Base-by-base conservation (phyloP, 2,888 invertebrate species). In the Lordiphosa fenestrarum region DNA sequence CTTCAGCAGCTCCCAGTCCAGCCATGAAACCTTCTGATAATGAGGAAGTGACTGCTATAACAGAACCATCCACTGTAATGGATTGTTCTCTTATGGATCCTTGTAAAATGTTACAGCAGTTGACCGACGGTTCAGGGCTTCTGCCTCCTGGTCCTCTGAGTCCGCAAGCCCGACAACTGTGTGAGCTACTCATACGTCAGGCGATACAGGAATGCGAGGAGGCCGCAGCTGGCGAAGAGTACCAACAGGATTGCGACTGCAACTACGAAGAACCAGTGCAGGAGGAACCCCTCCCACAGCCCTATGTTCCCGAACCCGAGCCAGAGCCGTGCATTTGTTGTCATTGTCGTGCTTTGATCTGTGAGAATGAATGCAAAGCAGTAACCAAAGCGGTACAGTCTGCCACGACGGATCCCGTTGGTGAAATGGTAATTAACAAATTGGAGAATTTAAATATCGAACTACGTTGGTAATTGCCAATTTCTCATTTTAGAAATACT, bases 401-500 rank as follows among this genome's bases (percentile, higher is more conserved):
- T 15, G 57, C 63, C 10, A 47, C 51, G 36, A 66, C 56, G 25
- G 75, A 81, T 66, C 80, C 80, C 3, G 52, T 71, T 7, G 57
- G 59, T 30, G 81, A 82, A 67, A 70, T 80, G 67, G 81, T 81
- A 23, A 63, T 3, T 10, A 41, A 9, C 6, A 5, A 5, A n/a
- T 7, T 48, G 3, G 1, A 41, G 5, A 9, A 30, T 2, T 15
- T 3, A n/a, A 6, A 30, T 13, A 0, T 7, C 9, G 10, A 30
- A 30, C 2, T 4, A 7, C 25, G 7, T 25, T 25, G 2, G 2
- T 13, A 7, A 6, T 3, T 21, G n/a, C 19, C 30, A n/a, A 5
- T 15, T 5, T 12, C 9, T 23, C 0, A 0, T 53, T 51, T 1
- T 36, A 88, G 88, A 84, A 80, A 85, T 82, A 71, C 53, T 88